Base-by-base conservation (phyloP, 2,113 vertebrate genomes). In the Puffinus mauretanicus region DNA sequence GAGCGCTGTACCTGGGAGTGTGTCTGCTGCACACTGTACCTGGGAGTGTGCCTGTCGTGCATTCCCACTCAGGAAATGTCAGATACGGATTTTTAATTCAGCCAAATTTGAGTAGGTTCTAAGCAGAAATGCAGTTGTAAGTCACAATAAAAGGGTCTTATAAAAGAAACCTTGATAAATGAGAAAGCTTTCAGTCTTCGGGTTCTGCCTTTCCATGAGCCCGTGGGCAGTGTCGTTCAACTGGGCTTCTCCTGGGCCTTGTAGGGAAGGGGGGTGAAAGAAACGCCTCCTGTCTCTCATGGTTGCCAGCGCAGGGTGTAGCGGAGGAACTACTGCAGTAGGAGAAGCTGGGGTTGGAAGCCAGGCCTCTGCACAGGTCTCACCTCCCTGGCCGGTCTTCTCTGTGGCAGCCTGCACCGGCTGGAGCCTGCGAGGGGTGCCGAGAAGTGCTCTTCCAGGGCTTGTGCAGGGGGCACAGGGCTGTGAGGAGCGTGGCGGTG, bases 151-250 rank as follows among this genome's bases (percentile, higher is more conserved):
- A 85, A 54, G 10, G 15, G 14, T 40, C 10, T 70, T 60, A 40
- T 51, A 42, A 72, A 72, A 72, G 38, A 51, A 85, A 38, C 22
- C 7, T 36, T 42, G 18, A 69, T 67, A 72, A 80, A 40, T 17
- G 29, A 64, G 55, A 54, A 9, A 22, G 17, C 17, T 88, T 83
- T 83, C 27, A 5, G 22, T 82, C 86, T 49, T 32, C 51, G 80
- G 66, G 9, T 19, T 71, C 51, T 75, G 40, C 40, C 13, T 67
- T 88, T 88, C 52, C 26, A 10, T 36, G 29, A 52, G 11, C 29
- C 60, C 10, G 57, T 1, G 3, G 51, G 16, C 24, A 46, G 5
- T 0, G 1, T 8, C n/a, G 3, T 44, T 82, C 46, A 57, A 0
- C 8, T 29, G 20, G 25, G 10, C 4, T 47, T 66, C 20, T 60